A percentile compares a stretch with the other conserved stretches of the same genome.
These are phyloP conservation scores for Phoxinus phoxinus DNA, from an alignment of 2,113 vertebrate species.

Conservation along the genomic window DNA sequence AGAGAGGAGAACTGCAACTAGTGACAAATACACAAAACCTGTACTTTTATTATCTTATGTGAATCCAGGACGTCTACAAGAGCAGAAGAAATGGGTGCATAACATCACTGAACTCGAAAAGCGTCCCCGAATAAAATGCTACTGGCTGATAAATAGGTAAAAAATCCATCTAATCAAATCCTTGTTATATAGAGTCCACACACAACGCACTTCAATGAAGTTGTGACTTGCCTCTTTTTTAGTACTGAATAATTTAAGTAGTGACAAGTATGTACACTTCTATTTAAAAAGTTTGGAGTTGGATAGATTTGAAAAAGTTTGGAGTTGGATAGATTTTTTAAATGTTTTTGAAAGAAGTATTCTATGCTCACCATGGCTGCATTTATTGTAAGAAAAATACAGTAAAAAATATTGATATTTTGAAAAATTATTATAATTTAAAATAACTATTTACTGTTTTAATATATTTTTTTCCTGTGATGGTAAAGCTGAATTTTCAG, in stretches of 20 bases:
- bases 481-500: background rate
- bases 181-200: background rate
- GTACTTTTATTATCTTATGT: background rate
- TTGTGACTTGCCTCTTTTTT: background rate
- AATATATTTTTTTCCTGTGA: background rate
- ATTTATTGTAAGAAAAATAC: background rate
- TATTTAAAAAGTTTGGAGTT: background rate
- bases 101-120: background rate
- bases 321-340: background rate
- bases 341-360: background rate
- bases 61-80: background rate
- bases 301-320: background rate
- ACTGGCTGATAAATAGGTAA: background rate
- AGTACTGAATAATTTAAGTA: background rate
- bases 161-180: background rate
- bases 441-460: background rate
- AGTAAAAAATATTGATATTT: background rate
- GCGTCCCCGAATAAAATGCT: background rate
- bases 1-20: conserved; percentile 54
- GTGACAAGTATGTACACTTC: background rate
- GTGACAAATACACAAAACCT: background rate
- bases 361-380: background rate
- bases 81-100: background rate
- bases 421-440: background rate
- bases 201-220: background rate